Base-by-base conservation (phyloP, 2,113 vertebrate genomes). In the Pomatorhinus ruficollis region DNA sequence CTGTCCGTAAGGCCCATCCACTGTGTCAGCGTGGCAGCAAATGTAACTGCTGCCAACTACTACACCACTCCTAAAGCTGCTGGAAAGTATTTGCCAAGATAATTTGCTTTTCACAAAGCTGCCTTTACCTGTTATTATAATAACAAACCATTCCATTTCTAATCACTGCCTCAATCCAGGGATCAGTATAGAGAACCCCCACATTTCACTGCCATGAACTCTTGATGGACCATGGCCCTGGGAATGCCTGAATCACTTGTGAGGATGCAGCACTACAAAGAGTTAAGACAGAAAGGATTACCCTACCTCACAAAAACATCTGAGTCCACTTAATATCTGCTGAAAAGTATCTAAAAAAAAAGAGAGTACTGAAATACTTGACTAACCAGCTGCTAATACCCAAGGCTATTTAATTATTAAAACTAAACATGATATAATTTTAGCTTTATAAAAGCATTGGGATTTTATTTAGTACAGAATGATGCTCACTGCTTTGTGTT, bases 341-440 rank as follows among this genome's bases (percentile, higher is more conserved):
- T 86, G 68, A 72, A 60, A 90, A 94, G 33, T 35, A 80, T 35
- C 31, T 65, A 7, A 69, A 35, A 53, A 53, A 59, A 56, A 47
- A 35, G 49, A 35, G 16, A 27, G 12, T 5, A 64, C n/a, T 53
- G 45, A 57, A 91, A 77, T 39, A 49, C 30, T 95, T 68, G 69
- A 69, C 71, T 75, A 86, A 78, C 31, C 79, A 96, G 85, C 85
- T 88, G 88, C 81, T 87, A 92, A 90, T 83, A 89, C 60, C 71
- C 93, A 92, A 87, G 31, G 79, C 87, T 93, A 90, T 90, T 96
- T 91, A 97, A 97, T 91, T 92, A 96, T 92, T 94, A 85, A 95
- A 94, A 83, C 21, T 23, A 94, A 90, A 93, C 88, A 95, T 66
- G 71, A 86, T 79, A 49, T 71, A 90, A 75, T 87, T 97, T 95